These are phyloP conservation scores for Pyxicephalus adspersus DNA, from an alignment of 2,113 vertebrate species.

Conservation along the genomic window DNA sequence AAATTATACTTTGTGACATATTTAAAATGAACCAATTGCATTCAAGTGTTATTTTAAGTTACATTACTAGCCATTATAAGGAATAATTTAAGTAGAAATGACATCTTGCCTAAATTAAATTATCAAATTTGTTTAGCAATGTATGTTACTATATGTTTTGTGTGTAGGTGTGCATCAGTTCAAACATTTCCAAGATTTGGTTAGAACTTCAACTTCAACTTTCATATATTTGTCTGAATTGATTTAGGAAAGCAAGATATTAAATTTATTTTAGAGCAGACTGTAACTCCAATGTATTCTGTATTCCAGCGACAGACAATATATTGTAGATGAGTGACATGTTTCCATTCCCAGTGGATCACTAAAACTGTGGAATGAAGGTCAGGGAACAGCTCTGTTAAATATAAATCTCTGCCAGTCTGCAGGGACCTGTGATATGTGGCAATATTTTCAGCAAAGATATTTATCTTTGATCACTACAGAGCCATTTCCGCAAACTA, in stretches of 20 bases:
- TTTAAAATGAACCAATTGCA: too few relatives aligned
- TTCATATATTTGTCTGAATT: too few relatives aligned
- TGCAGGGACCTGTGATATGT: slow-evolving; percentile 11
- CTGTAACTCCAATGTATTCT: neutral
- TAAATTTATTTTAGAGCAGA: neutral
- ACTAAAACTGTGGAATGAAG: slow-evolving; percentile 23
- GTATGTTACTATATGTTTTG: too few relatives aligned
- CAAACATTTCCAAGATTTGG: neutral
- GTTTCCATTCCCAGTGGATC: slow-evolving; percentile 19
- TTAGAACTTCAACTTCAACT: too few relatives aligned
- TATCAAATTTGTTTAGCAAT: too few relatives aligned
- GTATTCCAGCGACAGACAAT: neutral
- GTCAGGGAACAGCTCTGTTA: slow-evolving; percentile 9
- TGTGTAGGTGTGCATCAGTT: neutral
- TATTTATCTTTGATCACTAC: slow-evolving; percentile 32
- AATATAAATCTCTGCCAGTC: slow-evolving; percentile 28
- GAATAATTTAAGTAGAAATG: too few relatives aligned
- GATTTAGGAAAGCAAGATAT: neutral
- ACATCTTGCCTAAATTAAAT: too few relatives aligned
- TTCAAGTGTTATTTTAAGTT: too few relatives aligned
- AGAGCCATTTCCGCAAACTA: slow-evolving; percentile 14
- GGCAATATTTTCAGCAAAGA: slow-evolving; percentile 23
- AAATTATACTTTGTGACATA: too few relatives aligned
- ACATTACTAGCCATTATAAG: too few relatives aligned
- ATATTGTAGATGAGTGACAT: slow-evolving; percentile 15